phyloP scores from a whole-genome alignment of 2,888 invertebrate species.

The Epinotia ramella region DNA sequence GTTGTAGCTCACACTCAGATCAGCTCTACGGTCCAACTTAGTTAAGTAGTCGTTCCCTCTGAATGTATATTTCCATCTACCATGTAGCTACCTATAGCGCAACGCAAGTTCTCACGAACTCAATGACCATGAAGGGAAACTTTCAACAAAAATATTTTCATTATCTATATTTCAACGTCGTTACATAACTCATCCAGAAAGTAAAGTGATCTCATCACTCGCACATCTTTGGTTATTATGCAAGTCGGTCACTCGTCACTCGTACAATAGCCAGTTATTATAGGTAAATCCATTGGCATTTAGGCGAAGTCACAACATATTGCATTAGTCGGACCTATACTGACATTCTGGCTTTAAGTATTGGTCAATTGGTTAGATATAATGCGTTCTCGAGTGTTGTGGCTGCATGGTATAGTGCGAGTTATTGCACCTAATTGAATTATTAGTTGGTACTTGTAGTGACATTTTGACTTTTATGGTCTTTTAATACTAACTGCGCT shows the following conservation, averaged over 20 bases:
- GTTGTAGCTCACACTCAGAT: not conserved
- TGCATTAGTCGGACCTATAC: constrained; percentile 60
- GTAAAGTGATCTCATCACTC: constrained; percentile 44
- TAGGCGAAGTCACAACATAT: constrained; percentile 60
- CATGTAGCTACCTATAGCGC: not conserved
- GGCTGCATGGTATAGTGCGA: constrained; percentile 42
- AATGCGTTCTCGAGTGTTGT: constrained; percentile 50
- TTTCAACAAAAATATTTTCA: constrained; percentile 26
- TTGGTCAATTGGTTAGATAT: constrained; percentile 63
- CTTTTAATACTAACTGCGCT: not conserved
- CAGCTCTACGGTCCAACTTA: too few species aligned
- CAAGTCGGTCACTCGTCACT: constrained; percentile 62
- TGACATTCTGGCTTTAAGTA: constrained; percentile 65
- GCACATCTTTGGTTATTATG: constrained; percentile 53
- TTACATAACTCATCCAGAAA: constrained; percentile 45
- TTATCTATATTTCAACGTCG: constrained; percentile 21
- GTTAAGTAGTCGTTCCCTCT: too few species aligned
- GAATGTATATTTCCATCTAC: too few species aligned
- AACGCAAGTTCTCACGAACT: not conserved
- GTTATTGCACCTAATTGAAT: constrained; percentile 32
- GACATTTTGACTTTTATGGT: not conserved
- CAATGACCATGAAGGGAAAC: not conserved
- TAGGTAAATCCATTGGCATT: constrained; percentile 67
- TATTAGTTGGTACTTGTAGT: not conserved
- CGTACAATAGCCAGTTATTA: constrained; percentile 55